Evolutionary conservation across 2,113 vertebrate species (phyloP), one percentile per base, ranked within the genome.

Genomic region (Plecotus auritus): DNA sequence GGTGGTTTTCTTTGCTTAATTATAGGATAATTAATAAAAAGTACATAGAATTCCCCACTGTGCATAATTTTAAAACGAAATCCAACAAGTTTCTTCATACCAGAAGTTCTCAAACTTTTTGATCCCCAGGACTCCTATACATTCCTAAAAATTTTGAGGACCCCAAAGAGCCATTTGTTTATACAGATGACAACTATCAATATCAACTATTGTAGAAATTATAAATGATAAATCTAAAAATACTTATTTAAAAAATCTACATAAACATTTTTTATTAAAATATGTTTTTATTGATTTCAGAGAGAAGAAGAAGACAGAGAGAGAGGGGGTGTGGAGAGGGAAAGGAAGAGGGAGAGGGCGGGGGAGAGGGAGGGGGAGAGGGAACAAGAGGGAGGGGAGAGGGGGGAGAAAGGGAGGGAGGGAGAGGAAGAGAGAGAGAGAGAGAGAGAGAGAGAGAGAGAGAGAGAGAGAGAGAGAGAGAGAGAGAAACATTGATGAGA

Each of bases 401-500:
- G 9, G 42, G 42, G 9, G 42, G 7, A 7, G 6, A 5, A 5
- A 7, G 9, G 42, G 42, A 45, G 6, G 7, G 16, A 4, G 5
- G 7, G 51, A 54, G 2, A 23, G 54, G 8, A 3, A 23, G 17
- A 7, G 9, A 5, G 42, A 45, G 42, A 45, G 9, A 5, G 42
- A 7, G 9, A 5, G 7, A 7, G 6, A 5, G 42, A 7, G 9
- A 5, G 42, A 45, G 6, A 9, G 42, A 5, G 9, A 45, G 42
- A 40, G 40, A 42, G 7, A 7, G 42, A 42, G 54, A 5, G 56
- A 7, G 20, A 56, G 54, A 56, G 54, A 5, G 20, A 54, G 56
- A 56, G 54, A 11, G 51, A 49, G 49, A 56, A 56, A 56, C 59
- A 61, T 28, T 10, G 26, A 61, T 26, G 59, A 61, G 59, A 56